Conservation (phyloP, 1,140 invertebrate species). For the Venturia canescens region DNA sequence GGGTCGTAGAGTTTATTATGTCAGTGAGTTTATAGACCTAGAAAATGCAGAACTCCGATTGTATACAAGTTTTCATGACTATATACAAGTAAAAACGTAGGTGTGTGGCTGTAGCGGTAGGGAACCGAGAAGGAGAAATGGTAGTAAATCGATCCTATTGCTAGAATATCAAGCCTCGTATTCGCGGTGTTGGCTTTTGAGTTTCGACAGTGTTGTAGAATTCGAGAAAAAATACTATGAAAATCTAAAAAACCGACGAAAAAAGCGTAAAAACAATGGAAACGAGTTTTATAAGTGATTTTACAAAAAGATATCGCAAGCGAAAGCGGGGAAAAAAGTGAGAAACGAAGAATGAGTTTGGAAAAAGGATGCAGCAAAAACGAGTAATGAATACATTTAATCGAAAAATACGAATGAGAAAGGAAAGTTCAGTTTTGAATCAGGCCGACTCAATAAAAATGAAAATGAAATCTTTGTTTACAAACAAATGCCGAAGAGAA, state of each 20-base stretch:
- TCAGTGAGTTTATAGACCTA: not conserved
- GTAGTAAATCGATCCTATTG: not conserved
- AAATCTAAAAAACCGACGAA: too few relatives aligned
- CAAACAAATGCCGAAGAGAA: not conserved
- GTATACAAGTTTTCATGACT: not conserved
- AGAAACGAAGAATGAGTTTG: too few relatives aligned
- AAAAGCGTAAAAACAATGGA: too few relatives aligned
- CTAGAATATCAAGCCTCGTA: not conserved
- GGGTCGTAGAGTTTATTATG: conserved; percentile 1
- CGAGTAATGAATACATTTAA: too few relatives aligned
- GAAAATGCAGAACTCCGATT: not conserved
- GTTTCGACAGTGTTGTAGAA: too few relatives aligned
- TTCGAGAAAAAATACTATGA: too few relatives aligned
- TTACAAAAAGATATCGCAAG: too few relatives aligned
- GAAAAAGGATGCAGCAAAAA: too few relatives aligned
- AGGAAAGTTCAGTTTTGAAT: not conserved
- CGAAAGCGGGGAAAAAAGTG: conserved; percentile 2
- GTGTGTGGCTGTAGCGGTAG: not conserved
- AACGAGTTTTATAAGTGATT: too few relatives aligned
- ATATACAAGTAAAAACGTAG: not conserved
- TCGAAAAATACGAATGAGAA: not conserved
- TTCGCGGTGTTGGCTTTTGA: not conserved
- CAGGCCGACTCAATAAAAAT: not conserved
- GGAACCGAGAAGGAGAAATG: not conserved
- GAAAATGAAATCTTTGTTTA: not conserved